Evolutionary conservation across 2,113 vertebrate species (phyloP).

Genomic region (Lophochroa leadbeateri): DNA sequence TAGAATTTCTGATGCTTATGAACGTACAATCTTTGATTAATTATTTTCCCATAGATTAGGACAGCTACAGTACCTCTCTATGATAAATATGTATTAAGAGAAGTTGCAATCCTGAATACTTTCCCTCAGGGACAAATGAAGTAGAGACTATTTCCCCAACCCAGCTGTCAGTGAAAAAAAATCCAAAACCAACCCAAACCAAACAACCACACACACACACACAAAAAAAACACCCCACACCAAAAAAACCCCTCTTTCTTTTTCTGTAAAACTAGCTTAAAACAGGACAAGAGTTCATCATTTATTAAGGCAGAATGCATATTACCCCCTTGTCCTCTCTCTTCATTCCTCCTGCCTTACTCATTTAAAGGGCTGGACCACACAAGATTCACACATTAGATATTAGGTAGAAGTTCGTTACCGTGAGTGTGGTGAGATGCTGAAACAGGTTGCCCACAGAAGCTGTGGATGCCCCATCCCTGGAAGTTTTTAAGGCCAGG

Average conservation of each 20-base stretch:
- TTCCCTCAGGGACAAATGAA: neutral
- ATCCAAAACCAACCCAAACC: neutral
- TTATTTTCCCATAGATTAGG: neutral
- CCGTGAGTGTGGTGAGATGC: neutral
- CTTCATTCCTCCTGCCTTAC: neutral
- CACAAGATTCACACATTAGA: neutral
- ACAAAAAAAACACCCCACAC: neutral
- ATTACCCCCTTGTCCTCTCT: neutral
- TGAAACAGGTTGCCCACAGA: neutral
- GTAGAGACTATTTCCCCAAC: neutral
- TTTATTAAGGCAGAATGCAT: neutral
- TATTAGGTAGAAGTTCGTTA: neutral
- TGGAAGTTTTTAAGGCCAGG: neutral
- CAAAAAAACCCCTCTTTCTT: neutral
- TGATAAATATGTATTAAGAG: neutral
- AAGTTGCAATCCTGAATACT: neutral
- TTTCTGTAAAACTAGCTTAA: neutral
- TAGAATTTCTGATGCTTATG: neutral
- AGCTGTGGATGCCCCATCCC: neutral
- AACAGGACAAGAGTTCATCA: neutral
- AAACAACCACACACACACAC: neutral
- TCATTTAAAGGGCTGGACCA: neutral
- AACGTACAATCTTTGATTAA: neutral
- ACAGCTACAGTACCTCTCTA: neutral
- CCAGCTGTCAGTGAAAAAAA: neutral